A percentile compares a stretch with the other conserved stretches of the same genome.
Conservation (phyloP, 2,797 vertebrate genomes). For the Bufotes viridis region DNA sequence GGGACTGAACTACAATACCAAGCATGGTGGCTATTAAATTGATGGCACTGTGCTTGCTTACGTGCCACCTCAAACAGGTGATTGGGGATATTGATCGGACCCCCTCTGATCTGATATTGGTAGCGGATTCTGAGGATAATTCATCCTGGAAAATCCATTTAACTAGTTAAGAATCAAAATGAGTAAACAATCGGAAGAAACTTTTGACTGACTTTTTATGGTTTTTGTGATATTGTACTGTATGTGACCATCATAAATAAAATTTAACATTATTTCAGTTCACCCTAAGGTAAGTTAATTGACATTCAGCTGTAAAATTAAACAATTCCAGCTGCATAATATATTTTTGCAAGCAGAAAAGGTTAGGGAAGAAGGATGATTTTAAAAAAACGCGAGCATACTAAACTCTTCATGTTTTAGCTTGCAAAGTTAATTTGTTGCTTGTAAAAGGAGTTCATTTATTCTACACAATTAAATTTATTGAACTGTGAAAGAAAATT, state of each 20-base stretch:
- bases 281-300: neutral
- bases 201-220: too few species aligned
- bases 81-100: too few species aligned
- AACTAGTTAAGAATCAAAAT: too few species aligned
- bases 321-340: neutral
- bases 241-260: neutral
- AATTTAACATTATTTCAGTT: neutral
- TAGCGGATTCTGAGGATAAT: too few species aligned
- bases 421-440: slow-evolving; percentile 92
- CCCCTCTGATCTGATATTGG: too few species aligned
- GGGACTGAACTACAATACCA: too few species aligned
- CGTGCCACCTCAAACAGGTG: too few species aligned
- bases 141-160: too few species aligned
- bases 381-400: slow-evolving; percentile 73
- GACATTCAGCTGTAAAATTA: neutral
- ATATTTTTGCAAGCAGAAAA: slow-evolving; percentile 21
- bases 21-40: too few species aligned
- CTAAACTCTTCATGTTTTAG: slow-evolving; percentile 95
- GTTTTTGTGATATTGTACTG: neutral
- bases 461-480: slow-evolving; percentile 99
- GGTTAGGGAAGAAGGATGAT: neutral
- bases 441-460: slow-evolving; percentile 99
- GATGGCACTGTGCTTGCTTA: too few species aligned
- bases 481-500: slow-evolving; percentile 99
- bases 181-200: too few species aligned